Evolutionary conservation across 2,888 invertebrate genomes (phyloP).

Genomic region (Ametastegia equiseti): DNA sequence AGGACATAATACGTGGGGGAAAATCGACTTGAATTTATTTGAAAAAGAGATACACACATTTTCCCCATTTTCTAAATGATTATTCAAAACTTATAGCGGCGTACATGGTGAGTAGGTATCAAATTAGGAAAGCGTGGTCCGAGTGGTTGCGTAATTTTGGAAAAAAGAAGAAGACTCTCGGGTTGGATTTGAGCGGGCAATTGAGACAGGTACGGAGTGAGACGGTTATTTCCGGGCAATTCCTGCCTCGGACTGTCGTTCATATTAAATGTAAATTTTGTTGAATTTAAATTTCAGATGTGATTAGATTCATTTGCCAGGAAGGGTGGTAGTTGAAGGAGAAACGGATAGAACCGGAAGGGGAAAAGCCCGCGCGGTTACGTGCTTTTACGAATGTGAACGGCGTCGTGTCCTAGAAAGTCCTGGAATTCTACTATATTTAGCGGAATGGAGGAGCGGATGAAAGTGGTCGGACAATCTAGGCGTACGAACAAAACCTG

Average conservation of each 20-base stretch:
- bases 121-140: neutral
- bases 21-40: no score
- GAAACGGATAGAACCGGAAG: neutral
- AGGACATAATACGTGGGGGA: no score
- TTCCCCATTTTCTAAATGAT: neutral
- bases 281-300: constrained; percentile 72
- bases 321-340: constrained; percentile 53
- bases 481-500: neutral
- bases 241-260: constrained; percentile 48
- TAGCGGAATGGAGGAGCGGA: neutral
- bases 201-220: neutral
- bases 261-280: constrained; percentile 70
- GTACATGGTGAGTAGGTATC: neutral
- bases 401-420: neutral
- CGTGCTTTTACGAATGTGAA: neutral
- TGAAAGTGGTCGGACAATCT: constrained; percentile 5
- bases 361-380: neutral
- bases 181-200: neutral
- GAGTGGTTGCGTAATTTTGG: neutral
- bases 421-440: neutral
- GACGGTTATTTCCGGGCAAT: constrained; percentile 9
- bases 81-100: neutral
- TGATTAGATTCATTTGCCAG: constrained; percentile 72
- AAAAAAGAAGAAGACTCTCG: neutral
- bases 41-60: neutral